Evolutionary conservation across 2,888 invertebrate species (phyloP).

Genomic region (Nasonovia ribisnigri): DNA sequence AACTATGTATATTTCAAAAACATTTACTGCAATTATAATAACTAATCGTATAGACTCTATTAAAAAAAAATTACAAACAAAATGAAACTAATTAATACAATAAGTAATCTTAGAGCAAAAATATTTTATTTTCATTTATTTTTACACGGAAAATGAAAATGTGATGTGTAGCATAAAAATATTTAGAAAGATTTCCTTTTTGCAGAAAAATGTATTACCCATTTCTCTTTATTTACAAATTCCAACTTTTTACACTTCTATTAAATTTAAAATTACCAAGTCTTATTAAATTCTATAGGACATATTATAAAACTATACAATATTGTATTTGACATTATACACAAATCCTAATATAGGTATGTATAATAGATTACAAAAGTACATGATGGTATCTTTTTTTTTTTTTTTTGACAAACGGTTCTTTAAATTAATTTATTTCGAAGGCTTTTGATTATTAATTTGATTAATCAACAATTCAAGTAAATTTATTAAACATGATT

Average conservation of each 20-base stretch:
- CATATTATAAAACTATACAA: neutral
- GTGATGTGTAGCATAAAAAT: neutral
- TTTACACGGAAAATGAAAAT: neutral
- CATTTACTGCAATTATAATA: neutral
- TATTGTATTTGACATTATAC: neutral
- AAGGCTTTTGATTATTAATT: constrained; percentile 2
- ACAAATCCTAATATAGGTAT: neutral
- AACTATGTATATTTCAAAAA: neutral
- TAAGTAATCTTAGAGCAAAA: neutral
- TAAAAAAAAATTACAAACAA: neutral
- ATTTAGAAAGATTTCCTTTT: neutral
- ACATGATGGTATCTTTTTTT: neutral
- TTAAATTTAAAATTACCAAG: neutral
- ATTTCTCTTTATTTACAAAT: neutral
- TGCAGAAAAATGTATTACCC: neutral
- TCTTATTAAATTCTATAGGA: neutral
- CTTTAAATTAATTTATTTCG: constrained; percentile 17
- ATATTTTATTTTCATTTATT: neutral
- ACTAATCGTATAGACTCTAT: neutral
- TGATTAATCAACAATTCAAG: constrained; percentile 5
- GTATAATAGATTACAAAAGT: neutral
- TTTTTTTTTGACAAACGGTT: neutral
- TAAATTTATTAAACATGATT: constrained; percentile 5
- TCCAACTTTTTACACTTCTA: neutral
- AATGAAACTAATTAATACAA: neutral